A percentile compares a stretch with the other conserved stretches of the same genome.
These are phyloP conservation scores for Nettapus auritus DNA, from an alignment of 2,113 vertebrate genomes.

Conservation along the genomic window DNA sequence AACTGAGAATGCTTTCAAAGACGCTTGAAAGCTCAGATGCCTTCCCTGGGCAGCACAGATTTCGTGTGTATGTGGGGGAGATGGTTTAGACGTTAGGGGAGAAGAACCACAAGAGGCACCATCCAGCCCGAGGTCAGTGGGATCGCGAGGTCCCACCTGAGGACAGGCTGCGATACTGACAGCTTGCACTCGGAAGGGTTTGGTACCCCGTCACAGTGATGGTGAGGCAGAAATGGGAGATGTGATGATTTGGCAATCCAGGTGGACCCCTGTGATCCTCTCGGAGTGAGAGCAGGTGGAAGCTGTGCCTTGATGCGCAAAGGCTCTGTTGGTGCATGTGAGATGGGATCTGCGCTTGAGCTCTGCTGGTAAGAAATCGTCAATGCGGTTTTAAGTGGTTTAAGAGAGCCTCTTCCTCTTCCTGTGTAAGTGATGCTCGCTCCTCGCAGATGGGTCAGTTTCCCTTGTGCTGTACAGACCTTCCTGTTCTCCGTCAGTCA, in stretches of 20 bases:
- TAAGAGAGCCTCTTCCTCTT: background rate
- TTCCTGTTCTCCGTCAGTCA: background rate
- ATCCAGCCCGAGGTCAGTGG: background rate
- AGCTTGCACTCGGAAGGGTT: background rate
- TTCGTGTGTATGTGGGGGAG: background rate
- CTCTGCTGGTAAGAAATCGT: background rate
- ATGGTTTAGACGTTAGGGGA: background rate
- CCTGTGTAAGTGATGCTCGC: background rate
- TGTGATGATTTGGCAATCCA: background rate
- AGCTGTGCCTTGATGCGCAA: background rate
- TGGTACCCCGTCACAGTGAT: background rate
- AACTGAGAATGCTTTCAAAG: background rate
- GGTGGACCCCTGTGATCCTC: background rate
- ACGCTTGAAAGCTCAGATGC: background rate
- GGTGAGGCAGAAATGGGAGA: background rate
- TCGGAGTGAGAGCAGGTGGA: background rate
- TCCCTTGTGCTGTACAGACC: background rate
- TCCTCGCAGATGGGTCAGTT: background rate
- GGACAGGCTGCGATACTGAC: background rate
- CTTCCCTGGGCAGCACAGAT: background rate
- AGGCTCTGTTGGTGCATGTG: background rate
- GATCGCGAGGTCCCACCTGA: background rate
- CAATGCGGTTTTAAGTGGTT: background rate
- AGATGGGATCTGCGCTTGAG: background rate
- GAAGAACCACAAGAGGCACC: background rate